A percentile compares a stretch with the other conserved stretches of the same genome.
These are phyloP conservation scores for Amphipoea oculea DNA, from an alignment of 2,888 invertebrate species.

Conservation along the genomic window DNA sequence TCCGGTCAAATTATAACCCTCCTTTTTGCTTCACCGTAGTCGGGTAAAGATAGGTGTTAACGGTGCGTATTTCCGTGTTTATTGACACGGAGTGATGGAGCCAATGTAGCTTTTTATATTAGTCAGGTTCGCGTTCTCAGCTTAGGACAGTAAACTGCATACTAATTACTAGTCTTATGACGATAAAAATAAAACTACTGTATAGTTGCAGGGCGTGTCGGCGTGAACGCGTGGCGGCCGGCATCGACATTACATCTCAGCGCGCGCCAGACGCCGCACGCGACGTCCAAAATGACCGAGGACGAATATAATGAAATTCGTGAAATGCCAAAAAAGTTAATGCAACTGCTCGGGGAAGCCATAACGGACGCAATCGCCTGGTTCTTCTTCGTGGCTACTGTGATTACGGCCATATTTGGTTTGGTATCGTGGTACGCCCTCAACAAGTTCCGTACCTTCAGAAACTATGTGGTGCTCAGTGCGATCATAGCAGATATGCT, in stretches of 20 bases:
- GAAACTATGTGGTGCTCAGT: constrained; percentile 45
- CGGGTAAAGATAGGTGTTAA: neutral
- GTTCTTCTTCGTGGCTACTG: constrained; percentile 24
- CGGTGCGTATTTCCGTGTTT: neutral
- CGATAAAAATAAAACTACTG: constrained; percentile 26
- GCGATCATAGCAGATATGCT: constrained; percentile 15
- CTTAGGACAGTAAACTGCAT: neutral
- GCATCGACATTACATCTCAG: neutral
- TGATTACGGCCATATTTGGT: constrained; percentile 6
- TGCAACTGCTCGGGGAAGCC: neutral
- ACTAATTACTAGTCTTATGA: constrained; percentile 17
- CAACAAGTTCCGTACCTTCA: constrained; percentile 40
- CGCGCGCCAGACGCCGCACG: constrained; percentile 26
- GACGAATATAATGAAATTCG: neutral
- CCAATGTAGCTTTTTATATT: constrained; percentile 4
- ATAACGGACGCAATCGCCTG: neutral
- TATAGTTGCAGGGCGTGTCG: neutral
- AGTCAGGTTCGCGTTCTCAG: neutral
- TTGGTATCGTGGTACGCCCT: constrained; percentile 23
- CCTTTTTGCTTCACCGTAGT: no score
- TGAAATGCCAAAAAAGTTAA: neutral
- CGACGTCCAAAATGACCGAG: neutral
- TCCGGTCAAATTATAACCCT: no score
- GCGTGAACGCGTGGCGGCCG: neutral
- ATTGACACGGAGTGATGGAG: constrained; percentile 3